Base-by-base conservation (phyloP, 2,113 vertebrate genomes). In the Baryphthengus martii region DNA sequence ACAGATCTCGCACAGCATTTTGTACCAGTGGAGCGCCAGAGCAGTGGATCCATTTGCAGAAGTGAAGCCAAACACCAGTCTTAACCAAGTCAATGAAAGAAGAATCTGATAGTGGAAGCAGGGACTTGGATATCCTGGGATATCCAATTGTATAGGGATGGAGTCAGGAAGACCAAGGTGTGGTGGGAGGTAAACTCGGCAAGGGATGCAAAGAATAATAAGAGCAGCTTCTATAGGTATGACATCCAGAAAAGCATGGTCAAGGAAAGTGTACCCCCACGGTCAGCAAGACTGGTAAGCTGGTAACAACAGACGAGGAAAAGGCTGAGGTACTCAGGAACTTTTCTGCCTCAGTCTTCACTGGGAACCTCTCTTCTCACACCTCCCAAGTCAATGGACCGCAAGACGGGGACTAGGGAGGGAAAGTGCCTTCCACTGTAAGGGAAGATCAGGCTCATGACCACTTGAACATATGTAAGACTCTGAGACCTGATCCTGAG, bases 351-450 rank as follows among this genome's bases (percentile, higher is more conserved):
- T 39, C 33, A 10, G 55, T 56, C 11, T 42, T 50, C 33, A 18
- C 15, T 45, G 17, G 35, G 29, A 49, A n/a, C 5, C 42, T 44
- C n/a, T 70, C 31, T 42, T 52, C 20, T 15, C 24, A 35, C 5
- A 24, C 37, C 5, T 59, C 11, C 31, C 0, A 0, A 58, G 17
- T 1, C 6, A 17, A 31, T 26, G 17, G 12, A 31, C n/a, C 0
- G 0, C 31, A 79, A 53, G 23, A 15, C 15, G 35, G 7, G 17
- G 28, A 87, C 13, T 17, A 15, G 2, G 11, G 7, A n/a, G n/a
- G n/a, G n/a, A n/a, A n/a, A n/a, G n/a, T n/a, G n/a, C n/a, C n/a
- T n/a, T n/a, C n/a, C n/a, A n/a, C n/a, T n/a, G 17, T 17, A 40
- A 21, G 15, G 39, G 25, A 58, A 58, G 37, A 39, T 25, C 26